Evolutionary conservation across 2,888 invertebrate genomes (phyloP).

Genomic region (Drosophila prolongata): DNA sequence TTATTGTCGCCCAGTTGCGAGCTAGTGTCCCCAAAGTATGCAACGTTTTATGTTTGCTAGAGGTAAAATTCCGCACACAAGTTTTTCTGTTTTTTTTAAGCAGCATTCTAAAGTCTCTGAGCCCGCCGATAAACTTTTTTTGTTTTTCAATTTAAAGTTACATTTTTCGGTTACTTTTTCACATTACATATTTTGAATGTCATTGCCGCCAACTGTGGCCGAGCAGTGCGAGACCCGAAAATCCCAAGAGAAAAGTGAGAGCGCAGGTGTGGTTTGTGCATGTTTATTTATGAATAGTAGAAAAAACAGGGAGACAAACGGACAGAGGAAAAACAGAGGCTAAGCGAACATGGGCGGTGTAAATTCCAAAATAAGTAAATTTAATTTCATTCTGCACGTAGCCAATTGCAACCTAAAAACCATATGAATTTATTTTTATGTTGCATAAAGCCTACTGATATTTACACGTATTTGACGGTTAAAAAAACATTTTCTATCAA

Average conservation of each 20-base stretch:
- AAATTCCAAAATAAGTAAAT: slow-evolving; percentile 15
- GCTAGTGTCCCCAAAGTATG: slow-evolving; percentile 70
- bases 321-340: slow-evolving; percentile 1
- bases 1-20: slow-evolving; percentile 75
- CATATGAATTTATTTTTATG: too few relatives aligned
- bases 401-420: too few relatives aligned
- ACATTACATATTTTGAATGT: slow-evolving; percentile 61
- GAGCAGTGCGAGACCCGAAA: slow-evolving; percentile 17
- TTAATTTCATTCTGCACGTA: slow-evolving; percentile 10
- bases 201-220: slow-evolving; percentile 64
- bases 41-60: slow-evolving; percentile 73
- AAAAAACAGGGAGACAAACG: slow-evolving; percentile 14
- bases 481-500: too few relatives aligned
- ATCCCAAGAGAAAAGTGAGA: slow-evolving; percentile 52
- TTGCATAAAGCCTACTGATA: too few relatives aligned
- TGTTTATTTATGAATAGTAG: slow-evolving; percentile 40
- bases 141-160: slow-evolving; percentile 76
- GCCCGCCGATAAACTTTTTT: slow-evolving; percentile 25
- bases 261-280: slow-evolving; percentile 51
- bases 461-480: too few relatives aligned
- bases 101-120: slow-evolving; percentile 49
- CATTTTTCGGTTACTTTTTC: slow-evolving; percentile 42
- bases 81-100: slow-evolving; percentile 51
- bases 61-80: slow-evolving; percentile 61
- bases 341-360: slow-evolving; percentile 7